Conservation (phyloP, 1,140 invertebrate species). For the Cydia strobilella region DNA sequence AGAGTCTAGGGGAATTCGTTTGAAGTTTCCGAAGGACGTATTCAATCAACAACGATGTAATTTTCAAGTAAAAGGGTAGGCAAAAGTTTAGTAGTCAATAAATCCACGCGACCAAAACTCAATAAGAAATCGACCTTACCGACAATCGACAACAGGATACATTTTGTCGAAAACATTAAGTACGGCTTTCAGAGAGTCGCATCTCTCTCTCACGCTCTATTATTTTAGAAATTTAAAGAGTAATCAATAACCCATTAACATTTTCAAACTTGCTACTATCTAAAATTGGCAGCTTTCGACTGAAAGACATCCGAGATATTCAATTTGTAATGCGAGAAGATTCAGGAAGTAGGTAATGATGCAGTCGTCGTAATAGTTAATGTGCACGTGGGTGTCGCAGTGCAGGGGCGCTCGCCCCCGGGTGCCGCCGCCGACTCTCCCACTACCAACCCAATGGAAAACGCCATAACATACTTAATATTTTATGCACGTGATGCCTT, state of each 20-base stretch:
- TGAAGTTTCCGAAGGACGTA: not conserved
- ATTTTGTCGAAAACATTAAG: too few species aligned
- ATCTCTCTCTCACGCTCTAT: too few species aligned
- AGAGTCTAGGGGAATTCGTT: conserved; percentile 2
- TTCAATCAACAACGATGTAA: not conserved
- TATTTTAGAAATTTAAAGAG: too few species aligned
- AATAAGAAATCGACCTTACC: too few species aligned
- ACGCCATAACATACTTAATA: not conserved
- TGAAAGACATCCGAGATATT: not conserved
- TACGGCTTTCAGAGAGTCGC: too few species aligned
- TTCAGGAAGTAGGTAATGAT: conserved; percentile 16
- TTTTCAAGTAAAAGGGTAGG: not conserved
- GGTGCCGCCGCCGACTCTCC: conserved; percentile 37
- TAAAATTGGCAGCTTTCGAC: not conserved
- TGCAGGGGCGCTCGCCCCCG: conserved; percentile 54
- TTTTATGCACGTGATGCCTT: not conserved
- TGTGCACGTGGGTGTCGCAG: conserved; percentile 57
- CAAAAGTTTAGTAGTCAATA: too few species aligned
- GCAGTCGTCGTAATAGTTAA: conserved; percentile 31
- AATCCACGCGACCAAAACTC: too few species aligned
- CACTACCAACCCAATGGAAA: not conserved
- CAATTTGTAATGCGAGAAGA: not conserved
- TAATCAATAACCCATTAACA: too few species aligned
- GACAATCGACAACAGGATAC: too few species aligned
- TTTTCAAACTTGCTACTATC: not conserved